Percentiles rank a stretch among this genome's conserved stretches.
phyloP scores from a whole-genome alignment of 2,888 invertebrate genomes.

The Ptychoptera contaminata region DNA sequence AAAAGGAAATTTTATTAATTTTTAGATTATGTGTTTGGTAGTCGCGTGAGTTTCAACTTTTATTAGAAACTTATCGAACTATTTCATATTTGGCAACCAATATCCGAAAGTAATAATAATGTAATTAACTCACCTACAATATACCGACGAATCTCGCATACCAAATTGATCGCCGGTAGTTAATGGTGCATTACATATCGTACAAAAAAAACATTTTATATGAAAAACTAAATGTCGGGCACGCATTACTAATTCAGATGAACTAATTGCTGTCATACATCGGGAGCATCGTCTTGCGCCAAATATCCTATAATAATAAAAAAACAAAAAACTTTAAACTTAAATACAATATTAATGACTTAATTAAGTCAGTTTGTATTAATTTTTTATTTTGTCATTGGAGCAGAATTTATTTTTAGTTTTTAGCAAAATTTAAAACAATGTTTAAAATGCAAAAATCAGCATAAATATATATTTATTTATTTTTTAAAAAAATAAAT shows the following conservation, averaged over 20 bases:
- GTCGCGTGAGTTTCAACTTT: not conserved
- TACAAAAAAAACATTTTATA: slow-evolving; percentile 87
- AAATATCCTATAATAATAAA: slow-evolving; percentile 58
- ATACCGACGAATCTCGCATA: slow-evolving; percentile 73
- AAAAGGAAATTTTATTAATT: not conserved
- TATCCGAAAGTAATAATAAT: not conserved
- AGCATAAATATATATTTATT: too few species aligned
- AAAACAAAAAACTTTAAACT: slow-evolving; percentile 7
- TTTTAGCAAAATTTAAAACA: too few species aligned
- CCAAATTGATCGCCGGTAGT: slow-evolving; percentile 93
- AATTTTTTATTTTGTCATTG: slow-evolving; percentile 1
- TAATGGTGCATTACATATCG: slow-evolving; percentile 69
- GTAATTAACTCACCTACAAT: slow-evolving; percentile 48
- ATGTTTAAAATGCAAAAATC: too few species aligned
- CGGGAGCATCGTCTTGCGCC: slow-evolving; percentile 78
- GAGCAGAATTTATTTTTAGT: slow-evolving; percentile 1
- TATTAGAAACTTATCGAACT: too few species aligned
- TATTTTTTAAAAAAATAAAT: too few species aligned
- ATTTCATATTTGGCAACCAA: not conserved
- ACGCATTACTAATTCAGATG: slow-evolving; percentile 88
- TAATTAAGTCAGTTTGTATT: not conserved
- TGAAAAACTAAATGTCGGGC: slow-evolving; percentile 87
- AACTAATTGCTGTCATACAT: slow-evolving; percentile 75
- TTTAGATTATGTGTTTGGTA: too few species aligned
- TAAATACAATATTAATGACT: slow-evolving; percentile 3